phyloP scores from a whole-genome alignment of 2,888 invertebrate species.

The Osmoderma eremita region DNA sequence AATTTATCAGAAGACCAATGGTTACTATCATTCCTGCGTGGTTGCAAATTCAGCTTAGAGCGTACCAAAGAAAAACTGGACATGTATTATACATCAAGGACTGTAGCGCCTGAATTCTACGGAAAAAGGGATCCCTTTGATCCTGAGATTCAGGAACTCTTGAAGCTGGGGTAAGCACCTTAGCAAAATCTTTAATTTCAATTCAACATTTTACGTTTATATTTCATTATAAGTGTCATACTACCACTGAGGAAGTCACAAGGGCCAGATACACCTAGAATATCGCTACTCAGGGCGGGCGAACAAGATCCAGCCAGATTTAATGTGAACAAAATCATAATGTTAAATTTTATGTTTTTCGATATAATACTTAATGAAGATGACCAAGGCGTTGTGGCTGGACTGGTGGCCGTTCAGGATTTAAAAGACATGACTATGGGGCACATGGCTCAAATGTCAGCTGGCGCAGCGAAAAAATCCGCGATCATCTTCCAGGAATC shows the following conservation, averaged over 20 bases:
- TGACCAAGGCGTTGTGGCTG: constrained; percentile 68
- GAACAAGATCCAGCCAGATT: constrained; percentile 51
- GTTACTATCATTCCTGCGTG: constrained; percentile 70
- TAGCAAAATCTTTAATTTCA: neutral
- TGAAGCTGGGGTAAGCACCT: constrained; percentile 61
- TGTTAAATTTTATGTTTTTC: constrained; percentile 67
- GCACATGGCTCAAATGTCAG: constrained; percentile 66
- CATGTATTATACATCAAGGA: constrained; percentile 67
- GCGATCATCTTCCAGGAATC: constrained; percentile 66
- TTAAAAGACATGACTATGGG: constrained; percentile 66
- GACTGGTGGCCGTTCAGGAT: constrained; percentile 69
- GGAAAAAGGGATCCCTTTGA: constrained; percentile 59
- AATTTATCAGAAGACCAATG: constrained; percentile 69
- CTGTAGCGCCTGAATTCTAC: constrained; percentile 67
- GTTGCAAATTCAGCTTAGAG: constrained; percentile 74
- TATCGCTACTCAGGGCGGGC: constrained; percentile 57
- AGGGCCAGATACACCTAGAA: constrained; percentile 55
- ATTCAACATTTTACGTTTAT: neutral
- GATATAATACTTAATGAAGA: constrained; percentile 71
- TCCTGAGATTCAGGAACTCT: constrained; percentile 53
- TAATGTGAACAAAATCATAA: constrained; percentile 58
- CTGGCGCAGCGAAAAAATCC: constrained; percentile 69
- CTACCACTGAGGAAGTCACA: constrained; percentile 50
- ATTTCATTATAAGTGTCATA: constrained; percentile 41
- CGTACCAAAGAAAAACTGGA: constrained; percentile 72